These are phyloP conservation scores for Epizoanthus rinbou DNA, from an alignment of 92 coral and sea anemone species.

Conservation along the genomic window DNA sequence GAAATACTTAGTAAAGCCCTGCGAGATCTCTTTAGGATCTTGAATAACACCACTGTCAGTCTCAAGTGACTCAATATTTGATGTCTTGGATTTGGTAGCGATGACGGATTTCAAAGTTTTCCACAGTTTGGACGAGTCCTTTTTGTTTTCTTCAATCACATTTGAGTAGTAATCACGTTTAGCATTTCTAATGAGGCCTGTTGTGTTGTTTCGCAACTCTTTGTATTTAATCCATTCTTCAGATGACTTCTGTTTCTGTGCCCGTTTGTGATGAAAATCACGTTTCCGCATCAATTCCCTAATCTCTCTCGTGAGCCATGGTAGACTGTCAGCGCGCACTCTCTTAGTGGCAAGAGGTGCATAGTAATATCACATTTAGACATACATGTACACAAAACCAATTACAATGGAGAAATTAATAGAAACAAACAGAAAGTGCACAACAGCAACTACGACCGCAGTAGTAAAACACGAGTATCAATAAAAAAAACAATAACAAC, in stretches of 20 bases:
- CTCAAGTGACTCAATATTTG: conserved; percentile 35
- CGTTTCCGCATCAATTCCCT: conserved; percentile 51
- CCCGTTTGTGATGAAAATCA: conserved; percentile 46
- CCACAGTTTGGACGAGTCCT: conserved; percentile 45
- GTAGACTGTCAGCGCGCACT: conserved; percentile 37
- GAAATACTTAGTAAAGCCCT: conserved; percentile 45
- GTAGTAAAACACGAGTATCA: too few species aligned
- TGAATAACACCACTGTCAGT: conserved; percentile 24
- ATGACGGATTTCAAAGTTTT: conserved; percentile 46
- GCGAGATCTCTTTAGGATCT: conserved; percentile 28
- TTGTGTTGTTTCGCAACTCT: conserved; percentile 47
- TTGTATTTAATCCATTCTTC: conserved; percentile 47
- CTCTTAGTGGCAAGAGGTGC: conserved; percentile 40
- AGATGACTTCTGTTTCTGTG: conserved; percentile 27
- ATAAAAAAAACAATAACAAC: too few species aligned
- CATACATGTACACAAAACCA: not conserved
- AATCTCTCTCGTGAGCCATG: conserved; percentile 40
- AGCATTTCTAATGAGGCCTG: conserved; percentile 43
- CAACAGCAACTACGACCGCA: too few species aligned
- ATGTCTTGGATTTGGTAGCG: conserved; percentile 15
- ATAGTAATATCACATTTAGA: conserved; percentile 21
- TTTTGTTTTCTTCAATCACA: conserved; percentile 39
- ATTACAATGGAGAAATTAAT: too few species aligned
- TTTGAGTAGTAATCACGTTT: conserved; percentile 43
- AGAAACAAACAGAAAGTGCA: too few species aligned